These are phyloP conservation scores for Synergus japonicus DNA, from an alignment of 2,888 invertebrate genomes.

Conservation along the genomic window DNA sequence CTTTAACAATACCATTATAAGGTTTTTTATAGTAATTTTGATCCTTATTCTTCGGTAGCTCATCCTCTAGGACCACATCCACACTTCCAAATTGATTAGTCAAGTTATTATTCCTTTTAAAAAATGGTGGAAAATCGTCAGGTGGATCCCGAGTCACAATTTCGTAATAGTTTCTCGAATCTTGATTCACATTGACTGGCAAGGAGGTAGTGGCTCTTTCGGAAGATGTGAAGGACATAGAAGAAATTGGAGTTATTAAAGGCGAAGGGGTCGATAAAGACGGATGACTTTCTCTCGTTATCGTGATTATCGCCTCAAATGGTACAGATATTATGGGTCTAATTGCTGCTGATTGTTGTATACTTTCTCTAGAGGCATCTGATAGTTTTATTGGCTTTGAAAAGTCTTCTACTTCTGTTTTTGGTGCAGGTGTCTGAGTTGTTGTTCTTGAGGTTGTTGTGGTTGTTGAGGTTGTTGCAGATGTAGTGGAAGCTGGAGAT, in stretches of 20 bases:
- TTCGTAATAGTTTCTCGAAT: slow-evolving; percentile 47
- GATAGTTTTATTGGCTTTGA: slow-evolving; percentile 42
- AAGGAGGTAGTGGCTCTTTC: slow-evolving; percentile 13
- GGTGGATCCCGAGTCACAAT: slow-evolving; percentile 60
- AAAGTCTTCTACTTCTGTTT: slow-evolving; percentile 47
- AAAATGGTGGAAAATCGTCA: slow-evolving; percentile 68
- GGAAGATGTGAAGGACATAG: slow-evolving; percentile 29
- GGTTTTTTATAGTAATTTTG: slow-evolving; percentile 16
- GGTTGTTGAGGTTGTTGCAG: slow-evolving; percentile 3
- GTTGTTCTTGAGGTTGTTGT: slow-evolving; percentile 40
- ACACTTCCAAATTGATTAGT: slow-evolving; percentile 44
- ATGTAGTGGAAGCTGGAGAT: neutral
- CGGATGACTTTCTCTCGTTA: slow-evolving; percentile 61
- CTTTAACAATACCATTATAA: neutral
- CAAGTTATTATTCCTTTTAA: slow-evolving; percentile 54
- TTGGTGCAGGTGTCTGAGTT: slow-evolving; percentile 36
- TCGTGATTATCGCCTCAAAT: slow-evolving; percentile 73
- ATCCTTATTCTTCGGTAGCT: slow-evolving; percentile 36
- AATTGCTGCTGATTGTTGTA: slow-evolving; percentile 13
- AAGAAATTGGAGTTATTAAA: slow-evolving; percentile 7
- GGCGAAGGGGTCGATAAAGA: neutral
- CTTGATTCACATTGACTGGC: slow-evolving; percentile 29
- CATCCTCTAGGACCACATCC: slow-evolving; percentile 60
- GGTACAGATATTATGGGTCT: slow-evolving; percentile 70
- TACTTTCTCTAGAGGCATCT: neutral